Base-by-base conservation (phyloP, 2,888 invertebrate species). In the Thalpophila matura region DNA sequence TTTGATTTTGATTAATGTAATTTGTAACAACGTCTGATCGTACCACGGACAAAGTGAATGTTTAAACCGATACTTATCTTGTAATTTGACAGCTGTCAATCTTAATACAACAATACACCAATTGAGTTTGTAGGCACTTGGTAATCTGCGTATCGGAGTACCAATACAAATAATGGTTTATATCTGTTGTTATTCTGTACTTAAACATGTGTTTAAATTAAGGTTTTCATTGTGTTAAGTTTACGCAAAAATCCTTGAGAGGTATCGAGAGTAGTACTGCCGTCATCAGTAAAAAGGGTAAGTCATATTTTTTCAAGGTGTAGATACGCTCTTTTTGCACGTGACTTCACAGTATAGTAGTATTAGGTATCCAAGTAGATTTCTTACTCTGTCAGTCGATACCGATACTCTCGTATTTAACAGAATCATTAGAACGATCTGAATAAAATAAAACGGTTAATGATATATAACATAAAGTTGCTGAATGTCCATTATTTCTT, bases 81-180 rank as follows among this genome's bases (percentile, higher is more conserved):
- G 54, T 81, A 80, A 83, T 82, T 79, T 79, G 82, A 79, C 83
- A 82, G 82, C 81, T 80, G 82, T 80, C 83, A 76, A 77, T 83
- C 82, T 62, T 60, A 77, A 74, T 74, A 79, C 74, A 75, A 81
- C 77, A 75, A 74, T 79, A 79, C 63, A 77, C 60, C 77, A 80
- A 77, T 75, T 73, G 74, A 77, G 68, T 67, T 69, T 74, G 75
- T 70, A 68, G 54, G 63, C 74, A 77, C 74, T 79, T 68, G 72
- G 72, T 73, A 80, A 71, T 79, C 74, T 66, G 35, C 33, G 35
- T 57, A 70, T 54, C 61, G 65, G 35, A 49, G 68, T 56, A 57
- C 16, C n/a, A n/a, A n/a, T n/a, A 60, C 51, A 49, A 67, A 58
- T 66, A 49, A 43, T 50, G 37, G 33, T 61, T 47, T 62, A 55